A percentile compares a stretch with the other conserved stretches of the same genome.
Conservation (phyloP, 2,797 vertebrate genomes). For the Natrix natrix region DNA sequence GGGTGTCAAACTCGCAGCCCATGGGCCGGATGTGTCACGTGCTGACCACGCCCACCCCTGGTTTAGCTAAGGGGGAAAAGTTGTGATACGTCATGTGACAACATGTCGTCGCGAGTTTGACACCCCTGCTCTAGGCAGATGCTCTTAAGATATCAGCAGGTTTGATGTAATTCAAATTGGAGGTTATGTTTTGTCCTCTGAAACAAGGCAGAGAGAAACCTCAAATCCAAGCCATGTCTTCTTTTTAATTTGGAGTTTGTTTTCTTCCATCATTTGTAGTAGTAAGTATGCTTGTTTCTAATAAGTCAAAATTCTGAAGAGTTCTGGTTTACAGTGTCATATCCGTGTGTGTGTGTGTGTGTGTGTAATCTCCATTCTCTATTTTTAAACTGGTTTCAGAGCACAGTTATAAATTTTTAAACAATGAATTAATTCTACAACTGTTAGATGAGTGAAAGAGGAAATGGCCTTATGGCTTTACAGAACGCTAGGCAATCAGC, state of each 20-base stretch:
- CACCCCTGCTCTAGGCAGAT: not conserved
- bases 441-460: not conserved
- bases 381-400: not conserved
- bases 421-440: not conserved
- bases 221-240: not conserved
- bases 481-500: not conserved
- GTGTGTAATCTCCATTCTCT: not conserved
- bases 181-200: not conserved
- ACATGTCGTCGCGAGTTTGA: not conserved
- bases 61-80: no score
- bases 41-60: no score
- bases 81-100: no score
- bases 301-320: not conserved
- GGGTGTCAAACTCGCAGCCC: no score
- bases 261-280: not conserved
- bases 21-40: accelerated
- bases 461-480: not conserved
- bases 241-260: not conserved
- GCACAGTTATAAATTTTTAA: not conserved
- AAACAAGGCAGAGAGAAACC: not conserved
- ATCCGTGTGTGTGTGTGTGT: not conserved
- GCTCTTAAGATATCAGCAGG: not conserved
- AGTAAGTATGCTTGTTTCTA: not conserved
- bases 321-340: not conserved
- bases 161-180: not conserved